These are phyloP conservation scores for Alligator mississippiensis DNA, from an alignment of 2,113 vertebrate species.

Conservation along the genomic window DNA sequence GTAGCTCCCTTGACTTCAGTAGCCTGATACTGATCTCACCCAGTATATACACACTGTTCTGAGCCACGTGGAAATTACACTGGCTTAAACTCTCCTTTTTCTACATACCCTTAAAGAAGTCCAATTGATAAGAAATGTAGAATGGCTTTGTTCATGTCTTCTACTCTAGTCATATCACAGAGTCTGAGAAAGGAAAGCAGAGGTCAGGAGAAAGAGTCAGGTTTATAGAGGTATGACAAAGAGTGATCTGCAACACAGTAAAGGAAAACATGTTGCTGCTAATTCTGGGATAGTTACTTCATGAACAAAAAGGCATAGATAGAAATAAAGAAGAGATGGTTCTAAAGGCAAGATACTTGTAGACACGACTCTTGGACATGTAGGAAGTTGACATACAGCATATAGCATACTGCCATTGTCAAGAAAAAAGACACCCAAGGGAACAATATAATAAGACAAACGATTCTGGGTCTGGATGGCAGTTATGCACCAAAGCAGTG, in stretches of 20 bases:
- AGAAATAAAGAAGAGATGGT: not conserved
- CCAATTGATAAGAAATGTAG: not conserved
- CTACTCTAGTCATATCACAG: not conserved
- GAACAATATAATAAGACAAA: not conserved
- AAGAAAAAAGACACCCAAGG: not conserved
- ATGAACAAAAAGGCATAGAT: not conserved
- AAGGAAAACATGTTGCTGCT: not conserved
- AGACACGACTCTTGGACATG: not conserved
- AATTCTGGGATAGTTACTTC: not conserved
- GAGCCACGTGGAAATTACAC: not conserved
- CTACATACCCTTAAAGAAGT: not conserved
- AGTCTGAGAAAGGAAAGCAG: not conserved
- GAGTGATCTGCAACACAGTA: not conserved
- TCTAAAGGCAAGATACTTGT: not conserved
- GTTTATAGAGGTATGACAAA: not conserved
- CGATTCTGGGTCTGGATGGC: not conserved
- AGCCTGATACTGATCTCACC: not conserved
- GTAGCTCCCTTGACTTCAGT: not conserved
- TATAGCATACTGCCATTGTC: rapidly evolving
- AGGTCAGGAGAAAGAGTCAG: not conserved
- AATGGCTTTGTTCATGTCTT: not conserved
- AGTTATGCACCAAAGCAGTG: not conserved
- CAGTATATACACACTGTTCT: rapidly evolving
- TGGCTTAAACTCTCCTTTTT: rapidly evolving
- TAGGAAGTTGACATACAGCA: not conserved